These are phyloP conservation scores for Bovichtus variegatus DNA, from an alignment of 2,797 vertebrate genomes.

Conservation along the genomic window DNA sequence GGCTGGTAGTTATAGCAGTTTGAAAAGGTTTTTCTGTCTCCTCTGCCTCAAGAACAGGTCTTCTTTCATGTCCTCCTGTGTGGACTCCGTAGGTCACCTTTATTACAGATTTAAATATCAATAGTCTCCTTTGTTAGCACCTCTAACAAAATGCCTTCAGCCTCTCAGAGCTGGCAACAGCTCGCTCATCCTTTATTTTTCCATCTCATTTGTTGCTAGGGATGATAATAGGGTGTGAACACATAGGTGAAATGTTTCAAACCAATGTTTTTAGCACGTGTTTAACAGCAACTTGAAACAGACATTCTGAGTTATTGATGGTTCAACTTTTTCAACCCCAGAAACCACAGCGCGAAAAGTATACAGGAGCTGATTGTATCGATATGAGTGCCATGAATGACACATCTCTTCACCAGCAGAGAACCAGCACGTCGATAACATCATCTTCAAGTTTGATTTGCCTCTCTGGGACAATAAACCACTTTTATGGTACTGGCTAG, in stretches of 20 bases:
- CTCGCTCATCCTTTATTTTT: not conserved
- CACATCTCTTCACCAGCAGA: not conserved
- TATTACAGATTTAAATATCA: constrained; percentile 44
- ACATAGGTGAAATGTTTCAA: no score
- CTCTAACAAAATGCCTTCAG: constrained; percentile 1
- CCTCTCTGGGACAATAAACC: not conserved
- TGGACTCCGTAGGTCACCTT: constrained; percentile 40
- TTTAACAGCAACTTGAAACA: no score
- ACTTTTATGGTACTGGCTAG: no score
- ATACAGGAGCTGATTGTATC: not conserved
- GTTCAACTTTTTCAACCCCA: not conserved
- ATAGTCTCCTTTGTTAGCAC: constrained; percentile 25
- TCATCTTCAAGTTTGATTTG: not conserved
- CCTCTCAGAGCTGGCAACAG: not conserved
- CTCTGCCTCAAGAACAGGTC: not conserved
- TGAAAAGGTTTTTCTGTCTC: constrained; percentile 54
- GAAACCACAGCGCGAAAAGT: not conserved
- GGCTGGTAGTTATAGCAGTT: constrained; percentile 11
- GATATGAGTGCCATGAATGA: not conserved
- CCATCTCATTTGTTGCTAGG: not conserved
- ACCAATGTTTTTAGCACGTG: not conserved
- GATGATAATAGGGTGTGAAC: constrained; percentile 2
- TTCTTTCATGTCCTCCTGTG: constrained; percentile 19
- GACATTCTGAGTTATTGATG: not conserved
- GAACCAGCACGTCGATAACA: not conserved